Evolutionary conservation across 2,113 vertebrate genomes (phyloP), one percentile per base, ranked within the genome.

Genomic region (Myxocyprinus asiaticus): DNA sequence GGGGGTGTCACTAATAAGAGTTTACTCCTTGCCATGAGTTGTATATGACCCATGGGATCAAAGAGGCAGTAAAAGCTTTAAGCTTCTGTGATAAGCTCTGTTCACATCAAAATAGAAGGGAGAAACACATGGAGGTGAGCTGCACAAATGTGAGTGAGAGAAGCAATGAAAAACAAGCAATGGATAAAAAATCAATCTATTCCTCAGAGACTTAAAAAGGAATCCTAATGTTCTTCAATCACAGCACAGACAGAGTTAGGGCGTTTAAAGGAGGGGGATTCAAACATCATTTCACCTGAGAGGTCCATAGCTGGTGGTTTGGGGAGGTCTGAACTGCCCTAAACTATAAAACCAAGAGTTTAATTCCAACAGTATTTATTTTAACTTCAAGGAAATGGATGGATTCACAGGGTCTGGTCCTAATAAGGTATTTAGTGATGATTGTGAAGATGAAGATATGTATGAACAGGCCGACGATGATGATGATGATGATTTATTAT

Each of bases 181-280:
- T 67, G 68, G 73, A 79, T 62, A 80, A 58, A 59, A 61, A 74
- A 61, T 61, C 79, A 75, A 61, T 80, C 44, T 65, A 17, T 62
- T 51, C 72, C 59, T 74, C 43, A 11, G 56, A 63, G 72, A 74
- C 72, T 22, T 7, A 51, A 33, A 65, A 76, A 45, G 50, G 47
- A 76, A 66, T 66, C 65, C 62, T 76, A 76, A 76, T 65, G 12
- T 66, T 76, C 74, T 65, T 76, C 73, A 76, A 65, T 76, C 74
- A 76, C 33, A 44, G 48, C 62, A 65, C 62, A 65, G 74, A 63
- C 58, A 33, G 44, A 63, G 45, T 63, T 74, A 51, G 42, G 59
- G 61, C 62, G 9, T 76, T 65, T 65, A 53, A 65, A 76, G 53
- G 33, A 76, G 33, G 48, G 33, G n/a, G 33, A 53, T 65, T 65